Evolutionary conservation across 2,113 vertebrate species (phyloP), one percentile per base, ranked within the genome.

Genomic region (Cercopithecus mona): DNA sequence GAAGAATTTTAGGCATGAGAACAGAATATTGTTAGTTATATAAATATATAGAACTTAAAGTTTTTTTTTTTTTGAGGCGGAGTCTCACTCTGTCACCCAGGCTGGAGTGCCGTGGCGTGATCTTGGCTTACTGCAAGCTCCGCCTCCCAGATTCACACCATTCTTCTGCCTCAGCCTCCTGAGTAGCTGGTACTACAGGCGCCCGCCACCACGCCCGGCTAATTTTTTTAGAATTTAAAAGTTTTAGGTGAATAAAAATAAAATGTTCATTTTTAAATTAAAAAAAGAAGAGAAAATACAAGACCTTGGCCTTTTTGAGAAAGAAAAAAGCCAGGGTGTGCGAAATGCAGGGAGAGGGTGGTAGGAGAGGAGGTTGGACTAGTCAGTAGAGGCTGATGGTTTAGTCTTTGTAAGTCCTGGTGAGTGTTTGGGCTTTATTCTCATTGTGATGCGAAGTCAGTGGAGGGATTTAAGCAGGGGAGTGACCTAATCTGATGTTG

Each of bases 171-270:
- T 50, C 48, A 50, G 48, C 48, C 48, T 50, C 48, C 48, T 50
- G 48, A 50, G 48, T 50, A 50, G 48, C 48, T 50, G 48, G 48
- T 50, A 50, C 48, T 50, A 50, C 48, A 50, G 48, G 48, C 1
- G 48, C 48, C 48, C 13, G 13, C 13, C 48, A 50, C 13, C 13
- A 14, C 48, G 0, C 48, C 48, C 3, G 3, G 48, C 48, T 50
- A 50, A 50, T 50, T 14, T 50, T 50, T 50, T 50, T 50, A 50
- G 48, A 50, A 50, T 13, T 50, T 50, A 50, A 50, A 50, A 50
- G 55, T 92, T 97, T 95, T 92, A 87, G 94, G 40, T 95, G 35
- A 68, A 27, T 95, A 52, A 95, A 95, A 83, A 86, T 52, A 12
- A 75, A 32, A 30, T 82, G 45, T 82, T 96, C 72, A 18, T 92